Base-by-base conservation (phyloP, 2,888 invertebrate genomes). In the Chrysina gloriosa region DNA sequence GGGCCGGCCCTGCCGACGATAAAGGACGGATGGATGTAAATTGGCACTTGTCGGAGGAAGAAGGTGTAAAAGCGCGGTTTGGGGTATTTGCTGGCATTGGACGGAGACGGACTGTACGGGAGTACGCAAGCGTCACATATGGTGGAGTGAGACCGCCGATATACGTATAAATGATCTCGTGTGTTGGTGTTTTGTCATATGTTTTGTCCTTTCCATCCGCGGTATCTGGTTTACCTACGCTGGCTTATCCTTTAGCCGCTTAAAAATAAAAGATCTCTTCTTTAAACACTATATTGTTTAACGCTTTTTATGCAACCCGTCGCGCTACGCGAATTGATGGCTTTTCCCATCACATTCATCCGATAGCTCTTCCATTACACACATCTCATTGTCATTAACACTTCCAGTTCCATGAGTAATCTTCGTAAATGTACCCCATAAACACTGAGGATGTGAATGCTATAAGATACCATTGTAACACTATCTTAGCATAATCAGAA, bases 1-100 rank as follows among this genome's bases (percentile, higher is more conserved):
- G 88, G 89, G 89, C 86, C 85, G 89, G 88, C 88, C 88, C 85
- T 87, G 85, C 86, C 86, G 86, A 86, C 86, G 86, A 86, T 86
- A 87, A 87, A 88, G 88, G 88, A 88, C 85, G 85, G 87, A 86
- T 85, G 86, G 86, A 88, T 86, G 86, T 85, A 85, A 86, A 86
- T 87, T 87, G 85, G 85, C 85, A 85, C 85, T 77, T 75, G 80
- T 74, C 73, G 72, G 78, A 82, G 75, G 77, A 79, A 80, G 82
- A 80, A 74, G 78, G 77, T 74, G 72, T 73, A 73, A 78, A 73
- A 78, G 72, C 86, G 87, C 80, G 81, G 82, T 82, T 82, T 87
- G 86, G 86, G 86, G 86, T 85, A 84, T 82, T 86, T 86, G 86
- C 86, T 82, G 77, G 75, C 75, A 77, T 75, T 78, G 78, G 85